A percentile compares a stretch with the other conserved stretches of the same genome.
These are phyloP conservation scores for Neocrepidodera transversa DNA, from an alignment of 2,888 invertebrate genomes.

Conservation along the genomic window DNA sequence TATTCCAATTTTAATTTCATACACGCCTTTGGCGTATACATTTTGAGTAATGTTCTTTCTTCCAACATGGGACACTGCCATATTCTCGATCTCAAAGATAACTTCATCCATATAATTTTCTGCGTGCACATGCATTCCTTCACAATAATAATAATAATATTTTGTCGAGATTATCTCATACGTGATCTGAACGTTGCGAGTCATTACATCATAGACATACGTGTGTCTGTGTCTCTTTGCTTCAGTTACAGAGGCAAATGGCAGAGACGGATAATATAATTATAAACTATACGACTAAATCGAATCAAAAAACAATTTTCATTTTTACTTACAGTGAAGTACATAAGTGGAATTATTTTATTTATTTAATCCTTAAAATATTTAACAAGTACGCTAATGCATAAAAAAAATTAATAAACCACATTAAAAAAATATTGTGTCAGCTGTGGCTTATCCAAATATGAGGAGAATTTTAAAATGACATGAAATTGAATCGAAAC, in stretches of 20 bases:
- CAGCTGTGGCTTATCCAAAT: slow-evolving; percentile 5
- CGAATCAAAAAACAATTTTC: neutral
- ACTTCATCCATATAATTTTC: slow-evolving; percentile 53
- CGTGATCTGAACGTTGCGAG: slow-evolving; percentile 49
- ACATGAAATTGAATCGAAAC: slow-evolving; percentile 27
- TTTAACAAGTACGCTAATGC: too few relatives aligned
- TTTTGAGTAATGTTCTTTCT: neutral
- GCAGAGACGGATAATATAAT: neutral
- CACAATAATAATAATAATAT: slow-evolving; percentile 24
- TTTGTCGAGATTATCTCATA: slow-evolving; percentile 50
- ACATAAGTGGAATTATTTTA: too few relatives aligned
- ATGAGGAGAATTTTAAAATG: slow-evolving; percentile 24
- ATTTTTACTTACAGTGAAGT: too few relatives aligned
- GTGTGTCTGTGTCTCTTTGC: slow-evolving; percentile 4
- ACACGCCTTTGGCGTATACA: neutral
- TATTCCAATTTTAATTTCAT: too few relatives aligned
- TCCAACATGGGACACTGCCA: slow-evolving; percentile 2
- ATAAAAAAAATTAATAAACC: too few relatives aligned
- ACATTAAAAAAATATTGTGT: too few relatives aligned
- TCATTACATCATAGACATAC: slow-evolving; percentile 12
- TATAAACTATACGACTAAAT: neutral
- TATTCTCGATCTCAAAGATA: slow-evolving; percentile 40
- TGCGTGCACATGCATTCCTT: slow-evolving; percentile 49
- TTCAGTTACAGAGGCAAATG: neutral
- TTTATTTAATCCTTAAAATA: too few relatives aligned